Evolutionary conservation across 2,797 vertebrate species (phyloP), one percentile per base, ranked within the genome.

Genomic region (Enoplosus armatus): DNA sequence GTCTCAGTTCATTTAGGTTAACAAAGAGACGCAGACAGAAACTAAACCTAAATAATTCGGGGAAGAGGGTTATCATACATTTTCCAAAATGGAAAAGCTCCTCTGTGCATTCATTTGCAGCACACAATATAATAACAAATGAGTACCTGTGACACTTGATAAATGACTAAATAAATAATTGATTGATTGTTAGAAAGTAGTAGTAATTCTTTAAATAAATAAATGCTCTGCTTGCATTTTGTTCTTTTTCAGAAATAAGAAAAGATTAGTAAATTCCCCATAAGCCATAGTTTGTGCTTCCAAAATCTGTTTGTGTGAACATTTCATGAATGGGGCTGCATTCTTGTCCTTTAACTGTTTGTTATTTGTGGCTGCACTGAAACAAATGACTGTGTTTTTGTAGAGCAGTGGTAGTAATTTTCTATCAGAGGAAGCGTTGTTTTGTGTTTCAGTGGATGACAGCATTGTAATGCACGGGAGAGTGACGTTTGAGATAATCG

Each of bases 401-500:
- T n/a, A 5, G 8, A 72, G 31, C 27, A 53, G 14, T 54, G 39
- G 8, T 20, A 15, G 12, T 60, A 1, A 39, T 66, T 73, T 75
- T 27, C 54, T 50, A 22, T 65, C 20, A 35, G 50, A 66, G 16
- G 26, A 54, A 35, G 41, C 0, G 4, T 33, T 47, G 27, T 8
- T 59, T 77, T 75, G 39, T 62, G 26, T 37, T 43, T 61, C 47
- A 53, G 61, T 12, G 56, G 31, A 39, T 55, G 50, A 37, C 39
- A 71, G 73, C 41, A 3, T 39, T 78, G 39, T 77, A 48, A 71
- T 9, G 22, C 54, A 54, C 60, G 0, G 68, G 15, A 64, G 70
- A 72, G 14, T 37, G 63, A 24, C 11, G 5, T 66, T 61, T 56
- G 54, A 51, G 66, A 74, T 72, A 66, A 84, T 84, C 8, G 4